Evolutionary conservation across 2,888 invertebrate genomes (phyloP), one percentile per base, ranked within the genome.

Genomic region (Apamea monoglypha): DNA sequence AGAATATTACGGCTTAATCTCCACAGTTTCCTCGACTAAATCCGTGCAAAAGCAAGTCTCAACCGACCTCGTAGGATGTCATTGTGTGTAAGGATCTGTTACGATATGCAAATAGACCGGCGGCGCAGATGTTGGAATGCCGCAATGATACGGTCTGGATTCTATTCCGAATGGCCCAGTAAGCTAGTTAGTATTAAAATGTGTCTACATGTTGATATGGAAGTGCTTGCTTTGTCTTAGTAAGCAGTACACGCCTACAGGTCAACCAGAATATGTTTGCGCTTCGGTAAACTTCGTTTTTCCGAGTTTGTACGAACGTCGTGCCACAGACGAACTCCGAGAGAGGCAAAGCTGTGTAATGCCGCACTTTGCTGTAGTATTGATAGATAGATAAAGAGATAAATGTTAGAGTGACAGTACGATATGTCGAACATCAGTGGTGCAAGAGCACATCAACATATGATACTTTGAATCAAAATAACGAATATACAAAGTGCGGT

Each of bases 51-150:
- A 29, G 79, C 67, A 29, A 61, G 44, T 72, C 40, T 67, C 63
- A 61, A 14, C 64, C 67, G 53, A 68, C 63, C 73, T 44, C 50
- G 56, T 56, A 77, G 77, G 66, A 66, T n/a, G 25, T 63, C 56
- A 67, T 44, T 69, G 64, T 78, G 56, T 69, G 61, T 44, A 44
- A n/a, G 77, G 76, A 83, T 78, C 80, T 88, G 81, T 84, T 89
- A 84, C 67, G 85, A 87, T 90, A 91, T 91, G 91, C 86, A 91
- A 91, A 91, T 91, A 74, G 73, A 74, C 66, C 56, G 77, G 70
- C 29, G 80, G 36, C 88, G 78, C 91, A 91, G 89, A 90, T 91
- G 92, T 84, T 87, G 89, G 88, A 80, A 84, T 74, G 82, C 77
- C 84, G 76, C 78, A 84, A 77, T 83, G 87, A 88, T 91, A 89